Evolutionary conservation across 2,113 vertebrate species (phyloP), one percentile per base, ranked within the genome.

Genomic region (Cromileptes altivelis): DNA sequence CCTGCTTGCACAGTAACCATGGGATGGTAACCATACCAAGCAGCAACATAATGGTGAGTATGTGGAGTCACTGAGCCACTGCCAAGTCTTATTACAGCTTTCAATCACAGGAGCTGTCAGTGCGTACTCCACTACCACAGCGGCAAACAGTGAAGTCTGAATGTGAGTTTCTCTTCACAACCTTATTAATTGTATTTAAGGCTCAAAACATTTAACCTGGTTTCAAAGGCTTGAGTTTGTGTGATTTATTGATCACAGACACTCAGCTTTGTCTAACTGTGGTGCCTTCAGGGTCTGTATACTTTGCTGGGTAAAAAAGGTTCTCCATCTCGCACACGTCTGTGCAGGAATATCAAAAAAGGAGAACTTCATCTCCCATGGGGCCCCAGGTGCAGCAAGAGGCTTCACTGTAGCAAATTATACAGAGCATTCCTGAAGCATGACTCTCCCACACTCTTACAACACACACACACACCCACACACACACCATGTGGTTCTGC

Each of bases 391-490:
- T 92, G 87, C 52, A 74, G 57, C 19, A 3, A 57, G 53, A 63
- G 70, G 47, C 71, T 78, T 61, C 72, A 47, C 58, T 65, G 30
- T 60, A 73, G 55, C 40, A 87, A 84, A 84, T 84, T 70, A 85
- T 68, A 90, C 61, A 67, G 50, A 60, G 70, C 92, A 93, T 94
- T 94, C 93, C 87, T 91, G 57, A 86, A 77, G 57, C 70, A 88
- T 89, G 91, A 93, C 74, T 67, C 45, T 17, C 10, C 1, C 78
- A 9, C 42, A 12, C 42, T 45, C 42, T 9, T 45, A 50, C 40
- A 87, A 84, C 82, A 45, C 8, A 10, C 7, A 14, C 60, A 14
- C 60, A 65, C 71, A 60, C 33, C 61, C 47, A 61, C 69, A 23
- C 47, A 25, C 70, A 47, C 17, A 67, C n/a, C 49, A 65, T 67